Evolutionary conservation across 92 coral and sea anemone genomes (phyloP), one percentile per base, ranked within the genome.

Genomic region (Siderastrea siderea): DNA sequence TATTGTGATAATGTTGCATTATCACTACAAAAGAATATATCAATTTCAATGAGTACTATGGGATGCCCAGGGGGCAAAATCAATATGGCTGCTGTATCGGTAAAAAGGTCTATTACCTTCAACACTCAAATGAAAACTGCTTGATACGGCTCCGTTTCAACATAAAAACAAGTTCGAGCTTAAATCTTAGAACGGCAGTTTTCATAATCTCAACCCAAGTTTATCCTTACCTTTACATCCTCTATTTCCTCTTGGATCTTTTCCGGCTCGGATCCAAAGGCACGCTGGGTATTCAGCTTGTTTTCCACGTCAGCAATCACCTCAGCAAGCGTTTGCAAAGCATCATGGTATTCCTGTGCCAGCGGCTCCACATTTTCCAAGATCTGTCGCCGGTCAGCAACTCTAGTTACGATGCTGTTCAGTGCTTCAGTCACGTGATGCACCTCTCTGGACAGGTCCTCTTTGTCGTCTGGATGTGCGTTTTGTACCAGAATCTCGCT

Each of bases 241-340:
- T 92, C 93, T 14, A 91, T 69, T 70, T 97, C 98, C 10, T 87
- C 91, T 19, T 38, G 49, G 59, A 97, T 90, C 50, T 82, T 87
- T 46, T 96, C 90, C 1, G 98, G 98, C 85, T 97, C 98, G 13
- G 96, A 95, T 17, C 98, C 99, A 80, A 94, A 87, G 7, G 96
- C 98, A 78, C 93, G 94, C 87, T 87, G 96, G 1, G 77, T 92
- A 51, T 80, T 86, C 83, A 95, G 46, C 79, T 86, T 92, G 87
- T 86, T 83, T 59, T 97, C 99, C 10, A 95, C 73, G 55, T 91
- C 86, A 47, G 91, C 80, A 81, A 95, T 82, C 55, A 97, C 90
- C 57, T 86, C 82, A n/a, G 95, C 91, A 26, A 97, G 89, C 54
- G 85, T 74, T 54, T 85, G 91, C 90, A 96, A 88, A 26, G 94